Evolutionary conservation across 2,113 vertebrate genomes (phyloP), one percentile per base, ranked within the genome.

Genomic region (Apeltes quadracus): DNA sequence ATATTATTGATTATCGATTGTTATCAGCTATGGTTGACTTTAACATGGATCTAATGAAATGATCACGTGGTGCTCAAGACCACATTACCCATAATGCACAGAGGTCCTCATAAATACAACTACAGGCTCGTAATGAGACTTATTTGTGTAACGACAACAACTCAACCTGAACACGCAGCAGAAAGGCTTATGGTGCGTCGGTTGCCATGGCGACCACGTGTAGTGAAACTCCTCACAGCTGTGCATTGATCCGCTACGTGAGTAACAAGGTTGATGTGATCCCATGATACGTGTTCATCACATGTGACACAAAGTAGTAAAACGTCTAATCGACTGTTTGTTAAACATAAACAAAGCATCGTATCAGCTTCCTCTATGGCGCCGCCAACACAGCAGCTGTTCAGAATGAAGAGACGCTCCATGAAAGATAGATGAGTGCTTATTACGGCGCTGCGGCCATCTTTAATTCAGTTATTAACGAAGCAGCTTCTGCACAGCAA

Each of bases 391-490:
- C 12, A 32, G 23, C 48, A 25, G 32, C 41, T 57, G 48, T 65
- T 61, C 5, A 71, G 78, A 23, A 81, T 16, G 76, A 75, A 81
- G 64, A 62, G 51, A n/a, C 16, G 38, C 2, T 12, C 38, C 34
- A 73, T 85, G 2, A 85, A 81, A 76, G 56, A 62, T 65, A 20
- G 71, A 87, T 6, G 66, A 72, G 16, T 57, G 22, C 62, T 76
- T 56, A 41, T 74, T 46, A 56, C 7, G 10, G 43, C 29, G 64
- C 78, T 51, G 18, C 39, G 34, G 59, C 34, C 25, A 43, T 78
- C 13, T 75, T 61, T 73, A 32, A 83, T 68, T 61, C 18, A 72
- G 1, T 32, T 48, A 68, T 75, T 76, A 44, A 74, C 39, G 67
- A 43, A 23, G 23, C 43, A 69, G 50, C 61, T 15, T 25, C 53